Evolutionary conservation across 1,140 invertebrate genomes (phyloP), one percentile per base, ranked within the genome.

Genomic region (Ceratina calcarata): DNA sequence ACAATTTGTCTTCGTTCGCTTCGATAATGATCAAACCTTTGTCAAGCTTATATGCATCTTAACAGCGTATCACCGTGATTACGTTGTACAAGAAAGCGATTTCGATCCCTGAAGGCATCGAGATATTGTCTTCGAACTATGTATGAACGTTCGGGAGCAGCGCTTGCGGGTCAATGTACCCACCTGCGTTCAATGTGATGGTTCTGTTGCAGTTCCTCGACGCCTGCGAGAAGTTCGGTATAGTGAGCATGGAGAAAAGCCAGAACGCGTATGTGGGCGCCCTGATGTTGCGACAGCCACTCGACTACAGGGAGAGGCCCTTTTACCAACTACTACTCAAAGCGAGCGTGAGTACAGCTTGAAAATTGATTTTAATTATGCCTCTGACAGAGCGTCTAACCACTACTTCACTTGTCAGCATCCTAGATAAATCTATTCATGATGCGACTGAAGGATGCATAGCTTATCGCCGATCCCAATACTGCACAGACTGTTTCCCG

Each of bases 291-390:
- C 94, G 93, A 74, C 94, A 94, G 71, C 93, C 93, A 12, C 92
- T 97, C 53, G 94, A 96, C 89, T 96, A 96, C 88, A 95, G 95
- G 84, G 95, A 96, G 84, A 94, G 95, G 79, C 95, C 95, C 88
- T 96, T 96, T 83, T 96, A 95, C 88, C 96, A 96, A 86, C 94
- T 97, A 72, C 92, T 95, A 67, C 92, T 97, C 37, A 94, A 94
- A 80, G 96, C 96, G 10, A 95, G 94, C 70, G 96, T 96, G 90
- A 95, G 95, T 94, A 84, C 49, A 90, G 74, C 82, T 84, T 67
- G 55, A 78, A 85, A 87, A 89, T 87, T 89, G 75, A 89, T 89
- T 89, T 88, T 87, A 87, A 89, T 89, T 90, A 86, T 72, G 68
- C 27, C 18, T 32, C 24, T 15, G 20, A 0, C 37, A n/a, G 0